These are phyloP conservation scores for Himalopsyche japonica DNA, from an alignment of 2,888 invertebrate species.

Conservation along the genomic window DNA sequence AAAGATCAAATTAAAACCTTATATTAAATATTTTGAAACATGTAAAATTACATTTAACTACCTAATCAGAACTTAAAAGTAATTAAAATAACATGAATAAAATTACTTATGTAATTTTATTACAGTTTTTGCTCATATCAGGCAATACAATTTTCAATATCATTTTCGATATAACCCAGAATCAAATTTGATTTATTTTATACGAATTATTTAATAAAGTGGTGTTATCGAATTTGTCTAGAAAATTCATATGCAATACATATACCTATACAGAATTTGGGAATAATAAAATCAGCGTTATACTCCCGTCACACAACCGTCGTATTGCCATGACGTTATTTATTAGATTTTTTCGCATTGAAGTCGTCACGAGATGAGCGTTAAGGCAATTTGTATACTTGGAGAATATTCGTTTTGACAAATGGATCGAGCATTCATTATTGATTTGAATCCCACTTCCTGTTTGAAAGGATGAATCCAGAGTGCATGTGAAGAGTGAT, in stretches of 20 bases:
- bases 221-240: too few relatives aligned
- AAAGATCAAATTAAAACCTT: too few relatives aligned
- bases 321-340: background rate
- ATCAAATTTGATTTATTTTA: too few relatives aligned
- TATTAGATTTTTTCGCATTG: background rate
- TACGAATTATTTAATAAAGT: too few relatives aligned
- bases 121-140: too few relatives aligned
- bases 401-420: background rate
- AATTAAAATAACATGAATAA: too few relatives aligned
- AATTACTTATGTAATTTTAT: too few relatives aligned
- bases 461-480: background rate
- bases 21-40: too few relatives aligned
- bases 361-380: background rate
- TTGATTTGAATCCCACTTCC: background rate
- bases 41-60: too few relatives aligned
- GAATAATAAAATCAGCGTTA: background rate
- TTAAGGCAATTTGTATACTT: background rate
- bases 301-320: background rate
- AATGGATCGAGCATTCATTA: background rate
- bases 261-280: background rate
- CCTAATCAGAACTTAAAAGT: too few relatives aligned
- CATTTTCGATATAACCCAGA: too few relatives aligned
- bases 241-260: background rate
- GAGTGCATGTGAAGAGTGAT: background rate
- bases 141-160: too few relatives aligned